Percentiles rank a stretch among this genome's conserved stretches.
Evolutionary conservation across 1,140 invertebrate species (phyloP).

Genomic region (Harlomillsia oculata): DNA sequence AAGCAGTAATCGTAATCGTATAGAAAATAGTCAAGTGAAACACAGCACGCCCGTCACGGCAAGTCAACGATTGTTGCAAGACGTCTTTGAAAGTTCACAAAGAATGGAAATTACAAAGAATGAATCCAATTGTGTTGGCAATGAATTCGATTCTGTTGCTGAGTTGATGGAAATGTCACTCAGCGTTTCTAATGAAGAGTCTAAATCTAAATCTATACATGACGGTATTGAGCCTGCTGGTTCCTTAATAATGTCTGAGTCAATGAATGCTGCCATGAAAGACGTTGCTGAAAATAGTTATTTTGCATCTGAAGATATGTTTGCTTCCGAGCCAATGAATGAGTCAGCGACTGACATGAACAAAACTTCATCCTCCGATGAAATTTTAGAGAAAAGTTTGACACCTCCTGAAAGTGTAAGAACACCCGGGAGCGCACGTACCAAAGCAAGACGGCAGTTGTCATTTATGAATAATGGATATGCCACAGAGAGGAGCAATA

Average conservation of each 20-base stretch:
- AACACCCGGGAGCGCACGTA: no score
- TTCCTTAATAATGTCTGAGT: background rate
- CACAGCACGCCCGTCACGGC: no score
- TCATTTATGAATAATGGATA: no score
- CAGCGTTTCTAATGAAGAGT: background rate
- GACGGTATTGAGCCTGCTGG: background rate
- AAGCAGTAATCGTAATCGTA: no score
- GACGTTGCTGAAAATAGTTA: slow-evolving; percentile 13
- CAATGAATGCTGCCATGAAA: slow-evolving; percentile 1
- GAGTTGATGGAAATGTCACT: slow-evolving; percentile 16
- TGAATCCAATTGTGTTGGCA: no score
- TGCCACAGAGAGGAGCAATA: no score
- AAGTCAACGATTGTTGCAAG: no score
- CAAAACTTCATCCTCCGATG: slow-evolving; percentile 1
- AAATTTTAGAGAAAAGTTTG: slow-evolving; percentile 14
- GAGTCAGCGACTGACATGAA: background rate
- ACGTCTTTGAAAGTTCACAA: no score
- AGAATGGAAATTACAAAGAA: no score
- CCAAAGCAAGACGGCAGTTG: no score
- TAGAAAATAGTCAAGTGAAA: no score
- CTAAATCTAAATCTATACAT: background rate
- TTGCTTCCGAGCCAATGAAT: slow-evolving; percentile 2
- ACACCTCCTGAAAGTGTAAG: no score
- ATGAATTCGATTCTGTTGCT: slow-evolving; percentile 1
- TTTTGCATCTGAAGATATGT: slow-evolving; percentile 19